Base-by-base conservation (phyloP, 2,797 vertebrate genomes). In the Macroramphosus scolopax region DNA sequence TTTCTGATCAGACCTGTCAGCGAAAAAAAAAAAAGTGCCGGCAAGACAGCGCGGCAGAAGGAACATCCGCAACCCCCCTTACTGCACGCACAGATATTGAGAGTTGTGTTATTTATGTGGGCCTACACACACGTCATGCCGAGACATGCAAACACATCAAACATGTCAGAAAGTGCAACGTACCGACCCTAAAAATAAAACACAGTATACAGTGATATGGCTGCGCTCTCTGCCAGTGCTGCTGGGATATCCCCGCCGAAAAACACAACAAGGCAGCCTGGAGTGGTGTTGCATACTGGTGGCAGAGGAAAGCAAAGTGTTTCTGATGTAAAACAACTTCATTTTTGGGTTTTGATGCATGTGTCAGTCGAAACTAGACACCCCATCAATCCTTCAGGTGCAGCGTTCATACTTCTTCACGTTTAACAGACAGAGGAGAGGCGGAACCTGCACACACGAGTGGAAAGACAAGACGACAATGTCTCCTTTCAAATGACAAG, bases 1-100 rank as follows among this genome's bases (percentile, higher is more conserved):
- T 81, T 88, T 82, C 84, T 86, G 88, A 92, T 91, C 90, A 89
- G 86, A 87, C 79, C 81, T 89, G 90, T 91, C 89, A 89, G 84
- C 79, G 58, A 76, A 76, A 83, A 84, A 83, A 60, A 76, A 76
- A 83, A 84, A 83, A 60, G 77, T 69, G 8, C 81, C 75, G 79
- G 88, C 84, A 80, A 88, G 81, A 89, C 79, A 81, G 81, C 76
- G 32, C 76, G 52, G 83, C 76, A 63, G 80, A 83, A 79, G 58
- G 84, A 84, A 84, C 67, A 83, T 82, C 75, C 77, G 59, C 75
- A 83, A 52, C 64, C 56, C 56, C 60, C 33, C 47, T 40, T 28
- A 29, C 53, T 52, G 31, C 29, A 47, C 54, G 42, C 54, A 77
- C 52, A 71, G 50, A 83, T 70, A 85, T 82, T 80, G 66, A 56